Percentiles rank a stretch among this genome's conserved stretches.
phyloP scores from a whole-genome alignment of 2,113 vertebrate genomes.

The Cairina moschata region DNA sequence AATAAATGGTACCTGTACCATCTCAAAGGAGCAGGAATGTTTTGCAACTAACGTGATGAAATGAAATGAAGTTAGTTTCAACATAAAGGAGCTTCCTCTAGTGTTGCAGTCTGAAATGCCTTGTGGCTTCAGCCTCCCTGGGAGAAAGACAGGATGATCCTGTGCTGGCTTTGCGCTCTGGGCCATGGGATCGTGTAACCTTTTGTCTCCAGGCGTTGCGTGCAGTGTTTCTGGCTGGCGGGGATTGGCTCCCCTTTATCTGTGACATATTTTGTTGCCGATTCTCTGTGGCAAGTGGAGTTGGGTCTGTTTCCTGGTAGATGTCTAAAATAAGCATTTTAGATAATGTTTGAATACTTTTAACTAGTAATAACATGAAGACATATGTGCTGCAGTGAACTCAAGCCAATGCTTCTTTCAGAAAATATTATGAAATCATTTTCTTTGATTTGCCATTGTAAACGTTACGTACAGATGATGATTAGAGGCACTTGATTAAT shows the following conservation, averaged over 20 bases:
- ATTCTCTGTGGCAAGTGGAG: neutral
- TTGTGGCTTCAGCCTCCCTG: rapidly evolving
- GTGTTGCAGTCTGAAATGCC: neutral
- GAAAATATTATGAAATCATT: neutral
- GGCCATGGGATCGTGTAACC: rapidly evolving
- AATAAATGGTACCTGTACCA: neutral
- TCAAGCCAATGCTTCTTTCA: neutral
- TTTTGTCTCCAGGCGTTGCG: neutral
- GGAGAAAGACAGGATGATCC: neutral
- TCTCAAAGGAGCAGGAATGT: neutral
- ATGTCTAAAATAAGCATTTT: neutral
- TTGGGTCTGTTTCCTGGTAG: neutral
- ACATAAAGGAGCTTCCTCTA: neutral
- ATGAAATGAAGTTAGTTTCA: neutral
- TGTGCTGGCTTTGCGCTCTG: rapidly evolving
- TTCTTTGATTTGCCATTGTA: neutral
- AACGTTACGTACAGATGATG: neutral
- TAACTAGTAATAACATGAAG: neutral
- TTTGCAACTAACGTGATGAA: neutral
- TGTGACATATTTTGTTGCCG: neutral
- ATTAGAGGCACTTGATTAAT: neutral
- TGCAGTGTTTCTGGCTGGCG: neutral
- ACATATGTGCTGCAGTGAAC: neutral
- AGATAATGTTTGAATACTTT: neutral
- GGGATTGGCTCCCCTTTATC: neutral